These are phyloP conservation scores for Nesoenas mayeri DNA, from an alignment of 2,113 vertebrate genomes.

Conservation along the genomic window DNA sequence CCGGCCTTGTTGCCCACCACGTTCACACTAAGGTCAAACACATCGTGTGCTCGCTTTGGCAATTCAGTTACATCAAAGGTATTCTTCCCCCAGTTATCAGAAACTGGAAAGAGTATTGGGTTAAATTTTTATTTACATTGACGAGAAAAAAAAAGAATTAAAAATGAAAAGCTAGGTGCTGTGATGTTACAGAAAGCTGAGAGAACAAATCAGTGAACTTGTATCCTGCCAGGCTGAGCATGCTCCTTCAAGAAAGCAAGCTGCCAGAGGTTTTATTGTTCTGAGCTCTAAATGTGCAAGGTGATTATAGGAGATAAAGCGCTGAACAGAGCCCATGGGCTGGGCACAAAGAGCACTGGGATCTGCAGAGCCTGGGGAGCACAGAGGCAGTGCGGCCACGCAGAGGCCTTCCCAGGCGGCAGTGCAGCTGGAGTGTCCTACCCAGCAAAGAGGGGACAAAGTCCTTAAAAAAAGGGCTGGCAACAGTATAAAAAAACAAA, in stretches of 20 bases:
- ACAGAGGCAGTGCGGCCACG: background rate
- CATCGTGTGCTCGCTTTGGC: accelerated
- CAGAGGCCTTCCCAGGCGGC: background rate
- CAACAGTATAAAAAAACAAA: background rate
- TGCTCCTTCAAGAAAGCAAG: background rate
- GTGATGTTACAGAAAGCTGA: background rate
- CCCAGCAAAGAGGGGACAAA: background rate
- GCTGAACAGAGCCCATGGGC: background rate
- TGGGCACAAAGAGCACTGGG: accelerated
- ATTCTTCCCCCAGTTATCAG: background rate
- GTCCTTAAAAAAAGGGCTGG: background rate
- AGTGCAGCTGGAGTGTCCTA: background rate
- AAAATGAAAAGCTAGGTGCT: background rate
- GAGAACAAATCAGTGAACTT: background rate
- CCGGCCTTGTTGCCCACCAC: background rate
- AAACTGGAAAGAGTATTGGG: background rate
- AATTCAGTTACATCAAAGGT: background rate
- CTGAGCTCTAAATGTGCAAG: background rate
- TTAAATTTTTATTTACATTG: background rate
- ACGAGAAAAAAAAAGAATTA: background rate
- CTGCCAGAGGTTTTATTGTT: background rate
- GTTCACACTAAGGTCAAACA: background rate
- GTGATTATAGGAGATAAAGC: background rate
- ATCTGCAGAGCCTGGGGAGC: background rate
- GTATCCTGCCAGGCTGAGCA: background rate